These are phyloP conservation scores for Argynnis bischoffii DNA, from an alignment of 2,888 invertebrate species.

Conservation along the genomic window DNA sequence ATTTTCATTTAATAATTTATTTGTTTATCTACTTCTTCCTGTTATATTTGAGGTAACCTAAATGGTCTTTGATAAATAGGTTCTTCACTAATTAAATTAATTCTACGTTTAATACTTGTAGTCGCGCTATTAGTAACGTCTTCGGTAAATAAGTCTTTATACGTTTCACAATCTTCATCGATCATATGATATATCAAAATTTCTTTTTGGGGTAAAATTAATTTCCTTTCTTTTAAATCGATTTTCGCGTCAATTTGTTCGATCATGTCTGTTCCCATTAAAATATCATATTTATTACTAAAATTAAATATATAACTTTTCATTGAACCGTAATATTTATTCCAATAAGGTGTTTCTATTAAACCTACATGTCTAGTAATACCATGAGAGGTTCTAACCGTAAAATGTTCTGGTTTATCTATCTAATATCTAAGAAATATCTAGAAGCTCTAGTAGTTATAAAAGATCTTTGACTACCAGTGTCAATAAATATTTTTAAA, in stretches of 20 bases:
- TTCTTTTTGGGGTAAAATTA: conserved; percentile 6
- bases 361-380: conserved; percentile 25
- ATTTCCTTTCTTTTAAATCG: conserved; percentile 10
- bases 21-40: conserved; percentile 39
- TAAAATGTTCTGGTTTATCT: conserved; percentile 32
- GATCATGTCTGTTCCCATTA: conserved; percentile 35
- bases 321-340: conserved; percentile 21
- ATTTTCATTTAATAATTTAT: conserved; percentile 37
- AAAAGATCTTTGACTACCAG: conserved; percentile 37
- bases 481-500: conserved; percentile 35
- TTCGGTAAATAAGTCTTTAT: conserved; percentile 31
- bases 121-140: conserved; percentile 32
- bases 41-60: conserved; percentile 5
- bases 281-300: conserved; percentile 29
- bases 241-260: conserved; percentile 24
- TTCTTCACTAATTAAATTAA: conserved; percentile 12
- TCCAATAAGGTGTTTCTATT: conserved; percentile 31
- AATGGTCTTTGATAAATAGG: conserved; percentile 7
- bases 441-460: conserved; percentile 24
- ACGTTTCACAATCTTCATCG: conserved; percentile 25
- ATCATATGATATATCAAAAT: conserved; percentile 31
- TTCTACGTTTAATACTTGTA: conserved; percentile 21
- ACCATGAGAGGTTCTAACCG: conserved; percentile 34
- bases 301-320: conserved; percentile 23
- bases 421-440: conserved; percentile 28